These are phyloP conservation scores for Paraplagusia blochii DNA, from an alignment of 2,113 vertebrate genomes.

Conservation along the genomic window DNA sequence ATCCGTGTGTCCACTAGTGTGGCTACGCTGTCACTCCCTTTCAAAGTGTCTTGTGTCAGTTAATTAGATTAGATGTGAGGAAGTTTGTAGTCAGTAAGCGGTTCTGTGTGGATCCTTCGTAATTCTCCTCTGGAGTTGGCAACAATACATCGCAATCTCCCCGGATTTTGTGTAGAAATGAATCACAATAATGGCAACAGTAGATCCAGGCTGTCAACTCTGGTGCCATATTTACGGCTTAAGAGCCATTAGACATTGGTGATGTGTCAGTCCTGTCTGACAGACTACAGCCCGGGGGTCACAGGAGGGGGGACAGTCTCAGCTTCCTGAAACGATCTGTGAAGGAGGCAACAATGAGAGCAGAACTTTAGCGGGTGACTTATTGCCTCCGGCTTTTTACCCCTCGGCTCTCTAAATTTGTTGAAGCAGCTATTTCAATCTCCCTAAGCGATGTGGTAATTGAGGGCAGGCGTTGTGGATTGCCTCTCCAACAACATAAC, in stretches of 20 bases:
- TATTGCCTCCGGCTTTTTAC: conserved; percentile 37
- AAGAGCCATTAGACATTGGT: conserved; percentile 65
- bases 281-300: conserved; percentile 57
- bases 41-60: conserved; percentile 50
- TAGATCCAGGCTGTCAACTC: conserved; percentile 60
- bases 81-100: conserved; percentile 29
- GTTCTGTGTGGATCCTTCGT: conserved; percentile 27
- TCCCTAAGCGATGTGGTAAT: conserved; percentile 56
- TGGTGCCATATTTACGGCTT: conserved; percentile 63
- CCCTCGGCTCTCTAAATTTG: conserved; percentile 46
- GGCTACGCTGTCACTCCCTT: conserved; percentile 36
- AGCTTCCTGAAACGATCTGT: conserved; percentile 21
- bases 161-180: conserved; percentile 59
- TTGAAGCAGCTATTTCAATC: conserved; percentile 63
- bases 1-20: conserved; percentile 32
- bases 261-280: conserved; percentile 61
- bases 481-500: conserved; percentile 46
- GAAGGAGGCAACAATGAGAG: conserved; percentile 36
- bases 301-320: conserved; percentile 46
- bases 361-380: conserved; percentile 47
- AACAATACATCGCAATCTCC: conserved; percentile 43
- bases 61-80: conserved; percentile 47
- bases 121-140: conserved; percentile 40
- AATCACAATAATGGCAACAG: conserved; percentile 60
- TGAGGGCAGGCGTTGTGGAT: conserved; percentile 63